Percentiles rank a stretch among this genome's conserved stretches.
Conservation (phyloP, 2,797 vertebrate genomes). For the Valencia hispanica region DNA sequence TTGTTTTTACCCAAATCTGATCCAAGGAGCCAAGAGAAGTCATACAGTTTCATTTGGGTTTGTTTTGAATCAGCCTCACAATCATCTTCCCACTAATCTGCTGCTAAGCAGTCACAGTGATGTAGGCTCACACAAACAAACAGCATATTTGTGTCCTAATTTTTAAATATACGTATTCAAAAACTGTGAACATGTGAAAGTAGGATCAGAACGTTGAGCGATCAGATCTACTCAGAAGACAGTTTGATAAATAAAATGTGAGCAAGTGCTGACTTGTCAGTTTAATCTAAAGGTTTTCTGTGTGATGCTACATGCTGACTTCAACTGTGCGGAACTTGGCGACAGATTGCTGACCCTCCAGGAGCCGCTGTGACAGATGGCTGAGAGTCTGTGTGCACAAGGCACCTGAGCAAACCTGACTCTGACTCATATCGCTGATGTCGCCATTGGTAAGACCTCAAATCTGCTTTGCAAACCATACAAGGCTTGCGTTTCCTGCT, state of each 20-base stretch:
- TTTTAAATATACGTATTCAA: not conserved
- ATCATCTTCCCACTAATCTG: slow-evolving; percentile 6
- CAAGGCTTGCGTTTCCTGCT: slow-evolving; percentile 72
- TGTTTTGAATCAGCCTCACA: not conserved
- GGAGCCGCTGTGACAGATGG: slow-evolving; percentile 79
- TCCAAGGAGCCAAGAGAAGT: not conserved
- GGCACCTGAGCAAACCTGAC: slow-evolving; percentile 76
- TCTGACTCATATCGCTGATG: slow-evolving; percentile 79
- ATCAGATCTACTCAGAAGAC: not conserved
- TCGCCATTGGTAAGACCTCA: slow-evolving; percentile 69
- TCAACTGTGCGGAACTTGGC: slow-evolving; percentile 21
- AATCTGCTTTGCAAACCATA: slow-evolving; percentile 67
- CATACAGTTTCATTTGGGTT: not conserved
- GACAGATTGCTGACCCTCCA: slow-evolving; percentile 63
- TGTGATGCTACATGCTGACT: not conserved
- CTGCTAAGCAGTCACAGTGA: not conserved
- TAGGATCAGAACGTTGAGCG: not conserved
- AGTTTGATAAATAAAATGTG: not conserved
- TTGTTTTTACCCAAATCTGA: not conserved
- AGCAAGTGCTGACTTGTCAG: not conserved
- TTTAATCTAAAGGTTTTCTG: slow-evolving; percentile 8
- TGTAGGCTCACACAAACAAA: not conserved
- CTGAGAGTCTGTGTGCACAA: slow-evolving; percentile 61
- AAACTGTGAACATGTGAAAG: not conserved
- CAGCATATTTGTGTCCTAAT: not conserved